Percentiles rank a stretch among this genome's conserved stretches.
phyloP scores from a whole-genome alignment of 1,140 invertebrate genomes.

The Agraylea sexmaculata region DNA sequence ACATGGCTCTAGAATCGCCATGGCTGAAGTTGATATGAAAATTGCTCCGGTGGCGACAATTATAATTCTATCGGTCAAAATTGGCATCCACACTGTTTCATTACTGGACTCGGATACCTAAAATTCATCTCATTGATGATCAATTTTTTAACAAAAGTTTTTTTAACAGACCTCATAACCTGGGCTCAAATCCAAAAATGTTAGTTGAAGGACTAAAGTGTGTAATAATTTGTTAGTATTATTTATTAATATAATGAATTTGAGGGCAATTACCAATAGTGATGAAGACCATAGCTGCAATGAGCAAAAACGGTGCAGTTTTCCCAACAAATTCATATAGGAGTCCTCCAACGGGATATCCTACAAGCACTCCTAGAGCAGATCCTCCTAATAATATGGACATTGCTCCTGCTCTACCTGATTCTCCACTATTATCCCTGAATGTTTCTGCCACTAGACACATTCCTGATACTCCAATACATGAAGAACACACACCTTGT shows the following conservation, averaged over 20 bases:
- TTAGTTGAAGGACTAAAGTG: slow-evolving; percentile 16
- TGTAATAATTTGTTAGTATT: slow-evolving; percentile 3
- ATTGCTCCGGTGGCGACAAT: slow-evolving; percentile 54
- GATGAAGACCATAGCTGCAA: slow-evolving; percentile 48
- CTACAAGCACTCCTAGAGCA: slow-evolving; percentile 63
- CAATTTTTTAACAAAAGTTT: too few relatives aligned
- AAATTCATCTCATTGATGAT: slow-evolving; percentile 1
- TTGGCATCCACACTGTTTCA: slow-evolving; percentile 38
- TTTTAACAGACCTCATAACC: slow-evolving; percentile 13
- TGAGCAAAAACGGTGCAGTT: slow-evolving; percentile 57
- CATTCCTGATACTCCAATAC: slow-evolving; percentile 64
- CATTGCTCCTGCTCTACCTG: slow-evolving; percentile 52
- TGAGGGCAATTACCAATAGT: slow-evolving; percentile 37
- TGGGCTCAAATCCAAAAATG: slow-evolving; percentile 17
- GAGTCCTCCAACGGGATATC: slow-evolving; percentile 68
- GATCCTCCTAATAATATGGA: slow-evolving; percentile 68
- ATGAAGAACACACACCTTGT: slow-evolving; percentile 78
- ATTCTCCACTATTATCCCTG: slow-evolving; percentile 44
- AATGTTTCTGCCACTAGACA: slow-evolving; percentile 46
- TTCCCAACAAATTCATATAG: slow-evolving; percentile 65
- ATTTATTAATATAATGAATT: slow-evolving; percentile 1
- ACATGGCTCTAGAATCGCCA: slow-evolving; percentile 71
- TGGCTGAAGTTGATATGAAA: slow-evolving; percentile 60
- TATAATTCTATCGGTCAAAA: slow-evolving; percentile 47
- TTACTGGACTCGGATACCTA: slow-evolving; percentile 21